These are phyloP conservation scores for Torymus aiolomorphi DNA, from an alignment of 2,888 invertebrate genomes.

Conservation along the genomic window DNA sequence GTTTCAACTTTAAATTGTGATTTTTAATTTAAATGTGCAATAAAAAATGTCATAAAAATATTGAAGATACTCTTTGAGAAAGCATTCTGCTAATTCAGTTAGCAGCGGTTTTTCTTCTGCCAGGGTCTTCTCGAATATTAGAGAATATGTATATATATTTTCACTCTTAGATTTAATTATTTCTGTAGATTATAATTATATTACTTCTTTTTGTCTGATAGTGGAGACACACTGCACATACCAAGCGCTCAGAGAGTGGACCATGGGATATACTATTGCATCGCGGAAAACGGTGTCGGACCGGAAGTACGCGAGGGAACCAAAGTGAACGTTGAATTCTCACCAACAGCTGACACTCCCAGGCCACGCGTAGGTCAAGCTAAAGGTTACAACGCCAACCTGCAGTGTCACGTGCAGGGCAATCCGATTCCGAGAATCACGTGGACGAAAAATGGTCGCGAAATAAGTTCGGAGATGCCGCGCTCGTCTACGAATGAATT, in stretches of 20 bases:
- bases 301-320: not conserved
- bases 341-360: not conserved
- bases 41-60: too few species aligned
- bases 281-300: slow-evolving; percentile 9
- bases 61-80: too few species aligned
- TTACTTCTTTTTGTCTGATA: slow-evolving; percentile 4
- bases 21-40: too few species aligned
- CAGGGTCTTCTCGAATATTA: too few species aligned
- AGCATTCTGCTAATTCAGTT: too few species aligned
- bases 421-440: slow-evolving; percentile 5
- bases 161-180: too few species aligned
- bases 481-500: slow-evolving; percentile 7
- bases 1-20: too few species aligned
- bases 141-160: too few species aligned
- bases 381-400: not conserved
- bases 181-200: too few species aligned
- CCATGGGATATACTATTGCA: slow-evolving; percentile 25
- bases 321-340: slow-evolving; percentile 21
- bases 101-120: too few species aligned
- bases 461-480: not conserved
- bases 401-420: slow-evolving; percentile 12
- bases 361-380: slow-evolving; percentile 22
- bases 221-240: slow-evolving; percentile 1
- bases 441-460: slow-evolving; percentile 14
- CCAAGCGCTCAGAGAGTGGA: not conserved